Evolutionary conservation across 2,113 vertebrate genomes (phyloP), one percentile per base, ranked within the genome.

Genomic region (Nibea albiflora): DNA sequence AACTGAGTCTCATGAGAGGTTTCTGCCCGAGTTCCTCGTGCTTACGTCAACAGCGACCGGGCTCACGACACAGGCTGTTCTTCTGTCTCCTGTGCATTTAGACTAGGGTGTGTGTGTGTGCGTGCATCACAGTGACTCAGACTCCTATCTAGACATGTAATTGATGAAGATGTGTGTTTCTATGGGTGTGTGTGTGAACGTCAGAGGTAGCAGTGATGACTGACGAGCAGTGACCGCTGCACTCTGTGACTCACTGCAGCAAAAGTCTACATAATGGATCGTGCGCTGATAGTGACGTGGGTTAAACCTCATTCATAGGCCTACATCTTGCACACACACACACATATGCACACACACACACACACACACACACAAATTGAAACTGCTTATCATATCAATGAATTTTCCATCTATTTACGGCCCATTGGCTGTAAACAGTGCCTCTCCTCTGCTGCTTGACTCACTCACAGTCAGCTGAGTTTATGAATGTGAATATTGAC

Each of bases 41-140:
- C 71, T 47, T 26, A 76, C 85, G 75, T 89, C 78, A 83, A 22
- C 71, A 24, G 64, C 0, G 2, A 42, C 52, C 49, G 22, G 49
- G 66, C 62, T 81, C 84, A 66, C 64, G 57, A 76, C 58, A 47
- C 22, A 20, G 58, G 77, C 78, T 71, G 69, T 52, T 68, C 35
- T 39, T 67, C 72, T 14, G 6, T 84, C 81, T 74, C 56, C 57
- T 66, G 58, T 46, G 53, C 16, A 4, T 64, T 39, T 35, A 73
- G 31, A 61, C 47, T 17, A 35, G 35, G 35, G 35, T 9, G 35
- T 39, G 35, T 39, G 35, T 39, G 35, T 39, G 35, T 35, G n/a
- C n/a, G 35, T 39, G 72, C 71, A 57, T 78, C 75, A 58, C 72
- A 5, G 84, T 93, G 91, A 92, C 84, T 93, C 89, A 92, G 47